Base-by-base conservation (phyloP, 2,797 vertebrate genomes). In the Okamejei kenojei region DNA sequence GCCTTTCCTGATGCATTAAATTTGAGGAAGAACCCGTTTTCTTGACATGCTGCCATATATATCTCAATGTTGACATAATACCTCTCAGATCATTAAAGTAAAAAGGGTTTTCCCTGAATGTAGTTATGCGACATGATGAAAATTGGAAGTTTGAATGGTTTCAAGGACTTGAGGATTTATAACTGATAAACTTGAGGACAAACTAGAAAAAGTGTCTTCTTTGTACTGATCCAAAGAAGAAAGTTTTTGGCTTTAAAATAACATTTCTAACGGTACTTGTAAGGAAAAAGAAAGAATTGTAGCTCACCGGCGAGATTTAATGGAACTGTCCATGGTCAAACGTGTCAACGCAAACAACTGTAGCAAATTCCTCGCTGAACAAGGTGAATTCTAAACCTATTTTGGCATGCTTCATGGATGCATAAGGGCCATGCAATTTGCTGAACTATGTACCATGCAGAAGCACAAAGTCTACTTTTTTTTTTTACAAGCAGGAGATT, bases 331-430 rank as follows among this genome's bases (percentile, higher is more conserved):
- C 38, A 38, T 73, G 90, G 71, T 29, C 13, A 76, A 92, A 73
- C 76, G 71, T 71, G 23, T 92, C 29, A 45, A 76, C 38, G 38
- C 76, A 92, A 26, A 92, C 68, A 74, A 54, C 38, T 6, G 23
- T 58, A n/a, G n/a, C 84, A 88, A 63, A 23, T 68, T 68, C 61
- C 63, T 68, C 32, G n/a, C 17, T 88, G 32, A 88, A 88, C 7
- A 88, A 35, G 61, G 84, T 17, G 84, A 35, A 63, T 88, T 32
- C 54, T 65, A 65, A 88, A 65, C 61, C 84, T 63, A 88, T n/a
- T n/a, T 84, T 61, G 26, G 54, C 81, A 88, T 88, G 84, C 84
- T 68, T 88, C 61, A 68, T 35, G 63, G 61, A 88, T 88, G 63
- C 61, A 68, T 68, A 68, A 68, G 32, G n/a, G 61, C 63, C 84